Conservation (phyloP, 1,140 invertebrate genomes). For the Coenobita brevimanus region DNA sequence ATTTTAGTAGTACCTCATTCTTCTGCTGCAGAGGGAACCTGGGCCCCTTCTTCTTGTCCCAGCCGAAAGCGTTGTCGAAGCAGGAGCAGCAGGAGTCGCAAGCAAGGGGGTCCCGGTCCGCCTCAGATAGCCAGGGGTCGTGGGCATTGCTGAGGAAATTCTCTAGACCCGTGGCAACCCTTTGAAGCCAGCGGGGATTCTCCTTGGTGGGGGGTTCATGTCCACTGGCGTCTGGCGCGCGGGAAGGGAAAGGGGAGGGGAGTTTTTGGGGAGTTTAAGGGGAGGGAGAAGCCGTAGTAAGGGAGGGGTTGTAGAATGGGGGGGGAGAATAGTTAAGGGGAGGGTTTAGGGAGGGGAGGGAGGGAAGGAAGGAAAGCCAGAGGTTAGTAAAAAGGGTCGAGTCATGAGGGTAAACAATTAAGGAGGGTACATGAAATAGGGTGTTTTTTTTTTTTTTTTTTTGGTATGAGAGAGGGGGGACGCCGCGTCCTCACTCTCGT, state of each 20-base stretch:
- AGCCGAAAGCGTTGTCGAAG: conserved; percentile 53
- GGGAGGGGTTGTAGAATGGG: background rate
- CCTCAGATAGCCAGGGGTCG: conserved; percentile 69
- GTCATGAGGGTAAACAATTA: conserved; percentile 11
- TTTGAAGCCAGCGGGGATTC: conserved; percentile 62
- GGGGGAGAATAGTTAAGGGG: too few species aligned
- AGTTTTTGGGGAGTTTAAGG: too few species aligned
- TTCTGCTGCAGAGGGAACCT: conserved; percentile 56
- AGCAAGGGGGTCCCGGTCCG: conserved; percentile 66
- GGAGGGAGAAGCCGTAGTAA: background rate
- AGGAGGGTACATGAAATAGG: conserved; percentile 6
- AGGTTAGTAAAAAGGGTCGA: conserved; percentile 53
- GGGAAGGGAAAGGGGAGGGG: background rate
- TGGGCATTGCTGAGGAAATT: conserved; percentile 69
- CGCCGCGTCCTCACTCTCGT: background rate
- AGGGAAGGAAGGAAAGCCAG: background rate
- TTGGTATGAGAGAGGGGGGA: background rate
- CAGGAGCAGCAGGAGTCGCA: conserved; percentile 65
- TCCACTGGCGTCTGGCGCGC: conserved; percentile 49
- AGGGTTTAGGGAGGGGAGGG: too few species aligned
- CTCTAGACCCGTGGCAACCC: conserved; percentile 65
- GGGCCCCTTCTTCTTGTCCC: conserved; percentile 61
- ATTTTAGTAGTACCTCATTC: conserved; percentile 51
- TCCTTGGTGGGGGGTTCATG: conserved; percentile 43
- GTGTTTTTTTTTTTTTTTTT: background rate